A percentile compares a stretch with the other conserved stretches of the same genome.
These are phyloP conservation scores for Pyrrhosoma nymphula DNA, from an alignment of 2,888 invertebrate genomes.

Conservation along the genomic window DNA sequence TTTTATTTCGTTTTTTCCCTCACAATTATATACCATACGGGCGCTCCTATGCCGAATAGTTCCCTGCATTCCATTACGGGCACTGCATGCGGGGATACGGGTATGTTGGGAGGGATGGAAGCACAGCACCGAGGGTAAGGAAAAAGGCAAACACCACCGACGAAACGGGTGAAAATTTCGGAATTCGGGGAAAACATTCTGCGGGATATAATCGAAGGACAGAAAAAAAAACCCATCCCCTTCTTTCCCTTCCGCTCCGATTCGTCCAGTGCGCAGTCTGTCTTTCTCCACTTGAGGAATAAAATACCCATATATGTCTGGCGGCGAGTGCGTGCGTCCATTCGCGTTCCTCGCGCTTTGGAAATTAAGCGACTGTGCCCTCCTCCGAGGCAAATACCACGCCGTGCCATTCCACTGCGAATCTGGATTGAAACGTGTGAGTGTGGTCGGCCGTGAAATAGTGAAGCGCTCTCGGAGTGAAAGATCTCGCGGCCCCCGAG, in stretches of 20 bases:
- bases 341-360: neutral
- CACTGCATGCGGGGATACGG: constrained; percentile 10
- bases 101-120: neutral
- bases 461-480: neutral
- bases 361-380: neutral
- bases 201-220: neutral
- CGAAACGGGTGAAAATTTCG: neutral
- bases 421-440: neutral
- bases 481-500: neutral
- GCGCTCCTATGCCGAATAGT: neutral
- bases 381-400: neutral
- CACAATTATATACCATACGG: neutral
- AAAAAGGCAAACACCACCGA: neutral
- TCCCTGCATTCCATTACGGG: neutral
- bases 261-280: neutral
- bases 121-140: neutral
- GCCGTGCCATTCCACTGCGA: neutral
- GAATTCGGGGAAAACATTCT: neutral
- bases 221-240: too few relatives aligned
- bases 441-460: neutral
- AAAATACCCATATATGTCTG: neutral
- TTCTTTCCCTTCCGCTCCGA: neutral
- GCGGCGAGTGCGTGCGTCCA: neutral
- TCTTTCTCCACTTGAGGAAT: neutral
- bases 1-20: neutral